Conservation (phyloP, 2,113 vertebrate species). For the Indicator indicator region DNA sequence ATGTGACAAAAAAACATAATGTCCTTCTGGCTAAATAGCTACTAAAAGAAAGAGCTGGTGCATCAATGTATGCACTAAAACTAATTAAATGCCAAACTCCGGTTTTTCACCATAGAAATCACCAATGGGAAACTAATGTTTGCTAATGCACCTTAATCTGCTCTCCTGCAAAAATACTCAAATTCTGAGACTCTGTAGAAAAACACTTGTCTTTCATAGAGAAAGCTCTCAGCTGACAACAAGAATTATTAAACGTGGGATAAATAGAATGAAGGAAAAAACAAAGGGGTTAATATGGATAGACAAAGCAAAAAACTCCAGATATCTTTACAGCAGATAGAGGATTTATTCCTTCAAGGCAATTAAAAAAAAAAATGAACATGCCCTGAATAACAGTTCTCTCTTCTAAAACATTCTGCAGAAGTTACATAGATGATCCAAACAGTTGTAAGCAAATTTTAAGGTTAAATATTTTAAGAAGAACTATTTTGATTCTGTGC, state of each 20-base stretch:
- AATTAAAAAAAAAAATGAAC: neutral
- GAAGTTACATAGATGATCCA: neutral
- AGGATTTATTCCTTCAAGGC: conserved; percentile 1
- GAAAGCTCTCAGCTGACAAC: neutral
- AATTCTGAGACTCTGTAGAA: neutral
- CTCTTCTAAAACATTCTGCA: neutral
- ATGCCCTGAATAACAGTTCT: neutral
- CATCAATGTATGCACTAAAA: neutral
- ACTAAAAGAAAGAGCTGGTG: neutral
- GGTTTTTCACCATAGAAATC: neutral
- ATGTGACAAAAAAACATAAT: neutral
- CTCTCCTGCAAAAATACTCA: neutral
- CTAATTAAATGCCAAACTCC: neutral
- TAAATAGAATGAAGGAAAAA: neutral
- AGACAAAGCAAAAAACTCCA: neutral
- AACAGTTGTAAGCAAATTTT: neutral
- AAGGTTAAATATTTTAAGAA: neutral
- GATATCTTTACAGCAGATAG: neutral
- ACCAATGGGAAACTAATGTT: neutral
- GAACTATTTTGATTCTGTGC: neutral
- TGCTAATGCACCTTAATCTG: neutral
- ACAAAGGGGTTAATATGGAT: neutral
- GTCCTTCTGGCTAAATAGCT: neutral
- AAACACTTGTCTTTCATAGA: neutral
- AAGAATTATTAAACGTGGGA: neutral